These are phyloP conservation scores for Netelia virgata DNA, from an alignment of 2,888 invertebrate genomes.

Conservation along the genomic window DNA sequence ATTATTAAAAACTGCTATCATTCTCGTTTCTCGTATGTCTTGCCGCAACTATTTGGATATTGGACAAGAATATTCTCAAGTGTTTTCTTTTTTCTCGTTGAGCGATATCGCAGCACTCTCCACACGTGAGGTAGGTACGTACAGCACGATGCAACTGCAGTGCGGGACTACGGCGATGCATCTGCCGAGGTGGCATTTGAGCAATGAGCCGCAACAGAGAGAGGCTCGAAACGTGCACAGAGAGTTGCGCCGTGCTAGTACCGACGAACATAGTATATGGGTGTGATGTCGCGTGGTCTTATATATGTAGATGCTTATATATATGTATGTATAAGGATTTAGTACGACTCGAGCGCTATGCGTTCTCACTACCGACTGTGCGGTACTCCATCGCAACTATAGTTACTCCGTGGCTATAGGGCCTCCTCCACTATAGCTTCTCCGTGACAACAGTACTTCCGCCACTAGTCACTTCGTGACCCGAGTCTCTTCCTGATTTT, in stretches of 20 bases:
- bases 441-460: too few species aligned
- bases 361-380: too few species aligned
- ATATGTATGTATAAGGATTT: background rate
- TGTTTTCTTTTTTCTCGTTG: conserved; percentile 8
- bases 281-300: conserved; percentile 45
- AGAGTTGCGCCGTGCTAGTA: conserved; percentile 61
- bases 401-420: too few species aligned
- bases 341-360: background rate
- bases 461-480: too few species aligned
- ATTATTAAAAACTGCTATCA: too few species aligned
- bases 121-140: conserved; percentile 62
- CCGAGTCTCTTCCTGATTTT: too few species aligned
- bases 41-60: background rate
- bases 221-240: conserved; percentile 59
- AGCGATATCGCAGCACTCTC: conserved; percentile 43
- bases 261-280: conserved; percentile 42
- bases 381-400: too few species aligned
- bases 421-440: too few species aligned
- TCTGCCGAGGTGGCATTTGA: conserved; percentile 76
- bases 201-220: conserved; percentile 68
- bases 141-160: conserved; percentile 78
- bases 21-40: background rate
- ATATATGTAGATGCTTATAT: conserved; percentile 29
- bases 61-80: background rate
- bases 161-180: conserved; percentile 81